Evolutionary conservation across 2,888 invertebrate species (phyloP).

Genomic region (Chalcis sispes): DNA sequence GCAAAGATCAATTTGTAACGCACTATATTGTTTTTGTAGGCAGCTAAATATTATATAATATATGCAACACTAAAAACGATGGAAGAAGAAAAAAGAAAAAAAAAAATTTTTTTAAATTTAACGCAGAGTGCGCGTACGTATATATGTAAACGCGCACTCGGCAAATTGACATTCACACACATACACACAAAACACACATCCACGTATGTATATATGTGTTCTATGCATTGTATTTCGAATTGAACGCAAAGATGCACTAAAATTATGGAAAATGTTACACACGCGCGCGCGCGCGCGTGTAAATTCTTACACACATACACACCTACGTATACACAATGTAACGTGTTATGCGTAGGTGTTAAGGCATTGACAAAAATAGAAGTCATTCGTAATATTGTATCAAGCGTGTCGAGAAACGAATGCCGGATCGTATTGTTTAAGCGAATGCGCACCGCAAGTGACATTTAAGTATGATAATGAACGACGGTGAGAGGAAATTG

Average conservation of each 20-base stretch:
- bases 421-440: slow-evolving; percentile 35
- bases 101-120: no score
- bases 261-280: neutral
- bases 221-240: slow-evolving; percentile 31
- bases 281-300: neutral
- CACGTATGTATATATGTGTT: slow-evolving; percentile 57
- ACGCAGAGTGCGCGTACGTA: neutral
- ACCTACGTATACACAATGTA: neutral
- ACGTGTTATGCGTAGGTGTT: slow-evolving; percentile 21
- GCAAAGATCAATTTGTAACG: slow-evolving; percentile 66
- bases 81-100: no score
- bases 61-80: slow-evolving; percentile 20
- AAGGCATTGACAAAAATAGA: neutral
- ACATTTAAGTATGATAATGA: slow-evolving; percentile 61
- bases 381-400: slow-evolving; percentile 6
- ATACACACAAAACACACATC: slow-evolving; percentile 27
- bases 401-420: slow-evolving; percentile 35
- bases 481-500: slow-evolving; percentile 16
- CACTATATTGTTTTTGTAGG: slow-evolving; percentile 68
- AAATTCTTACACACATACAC: neutral
- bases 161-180: neutral
- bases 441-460: slow-evolving; percentile 58
- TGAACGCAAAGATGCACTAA: slow-evolving; percentile 24
- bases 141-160: neutral
- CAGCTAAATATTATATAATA: slow-evolving; percentile 63